Conservation (phyloP, 2,797 vertebrate genomes). For the Danio albolineatus region DNA sequence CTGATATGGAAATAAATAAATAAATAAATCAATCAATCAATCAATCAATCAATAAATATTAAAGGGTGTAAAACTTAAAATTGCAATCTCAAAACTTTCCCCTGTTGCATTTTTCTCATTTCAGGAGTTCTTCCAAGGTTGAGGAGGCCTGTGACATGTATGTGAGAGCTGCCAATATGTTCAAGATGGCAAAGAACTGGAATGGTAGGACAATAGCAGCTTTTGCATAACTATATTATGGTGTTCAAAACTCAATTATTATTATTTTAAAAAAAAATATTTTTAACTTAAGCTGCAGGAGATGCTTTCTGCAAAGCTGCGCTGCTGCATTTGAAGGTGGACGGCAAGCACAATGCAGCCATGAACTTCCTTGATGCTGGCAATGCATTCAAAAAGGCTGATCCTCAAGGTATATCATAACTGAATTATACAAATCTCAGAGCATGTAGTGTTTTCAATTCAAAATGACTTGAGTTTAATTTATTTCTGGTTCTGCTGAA, state of each 20-base stretch:
- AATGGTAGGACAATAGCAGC: slow-evolving; percentile 69
- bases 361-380: slow-evolving; percentile 82
- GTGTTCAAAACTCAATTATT: too few relatives aligned
- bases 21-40: too few relatives aligned
- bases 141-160: slow-evolving; percentile 87
- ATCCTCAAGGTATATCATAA: slow-evolving; percentile 78
- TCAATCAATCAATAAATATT: too few relatives aligned
- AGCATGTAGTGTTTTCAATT: not conserved
- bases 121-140: slow-evolving; percentile 82
- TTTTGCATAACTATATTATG: not conserved
- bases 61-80: not conserved
- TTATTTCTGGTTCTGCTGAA: not conserved
- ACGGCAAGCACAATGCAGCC: slow-evolving; percentile 82
- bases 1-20: too few relatives aligned
- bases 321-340: slow-evolving; percentile 77
- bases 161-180: slow-evolving; percentile 83
- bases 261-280: too few relatives aligned
- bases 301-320: slow-evolving; percentile 83
- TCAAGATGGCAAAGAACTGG: slow-evolving; percentile 89
- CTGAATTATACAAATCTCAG: not conserved
- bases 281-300: slow-evolving; percentile 75
- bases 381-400: slow-evolving; percentile 84
- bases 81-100: too few relatives aligned
- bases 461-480: not conserved
- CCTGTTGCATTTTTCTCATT: not conserved